phyloP scores from a whole-genome alignment of 2,797 vertebrate species.

The Sparidentex hasta region DNA sequence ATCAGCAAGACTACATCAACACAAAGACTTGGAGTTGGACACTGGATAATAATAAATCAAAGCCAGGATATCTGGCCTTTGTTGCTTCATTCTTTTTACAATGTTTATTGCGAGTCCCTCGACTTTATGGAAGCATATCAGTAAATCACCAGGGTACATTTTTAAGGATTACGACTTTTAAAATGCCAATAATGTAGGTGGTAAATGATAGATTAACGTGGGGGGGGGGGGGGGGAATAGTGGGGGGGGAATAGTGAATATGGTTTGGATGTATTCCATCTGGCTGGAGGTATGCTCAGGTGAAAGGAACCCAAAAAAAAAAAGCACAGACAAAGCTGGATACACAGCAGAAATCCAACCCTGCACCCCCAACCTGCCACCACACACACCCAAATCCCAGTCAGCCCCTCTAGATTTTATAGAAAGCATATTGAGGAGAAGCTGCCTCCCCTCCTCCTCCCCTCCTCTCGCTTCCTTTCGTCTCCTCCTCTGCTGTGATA shows the following conservation, averaged over 20 bases:
- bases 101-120: not conserved
- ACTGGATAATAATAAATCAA: not conserved
- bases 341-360: constrained; percentile 61
- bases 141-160: not conserved
- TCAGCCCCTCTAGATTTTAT: constrained; percentile 68
- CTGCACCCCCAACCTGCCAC: constrained; percentile 48
- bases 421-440: constrained; percentile 79
- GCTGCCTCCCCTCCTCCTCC: constrained; percentile 36
- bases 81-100: not conserved
- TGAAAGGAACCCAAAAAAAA: constrained; percentile 11
- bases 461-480: constrained; percentile 32
- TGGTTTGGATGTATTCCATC: constrained; percentile 44
- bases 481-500: constrained; percentile 73
- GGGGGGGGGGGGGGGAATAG: too few species aligned
- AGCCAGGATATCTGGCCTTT: not conserved
- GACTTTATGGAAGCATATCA: not conserved
- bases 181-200: not conserved
- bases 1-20: too few species aligned
- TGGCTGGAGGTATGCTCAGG: constrained; percentile 43
- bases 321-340: constrained; percentile 51
- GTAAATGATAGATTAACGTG: not conserved
- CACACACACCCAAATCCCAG: constrained; percentile 69
- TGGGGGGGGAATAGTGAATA: constrained; percentile 20
- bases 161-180: not conserved
- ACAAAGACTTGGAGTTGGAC: not conserved